A percentile compares a stretch with the other conserved stretches of the same genome.
Conservation (phyloP, 2,797 vertebrate species). For the Chloroceryle amazona region DNA sequence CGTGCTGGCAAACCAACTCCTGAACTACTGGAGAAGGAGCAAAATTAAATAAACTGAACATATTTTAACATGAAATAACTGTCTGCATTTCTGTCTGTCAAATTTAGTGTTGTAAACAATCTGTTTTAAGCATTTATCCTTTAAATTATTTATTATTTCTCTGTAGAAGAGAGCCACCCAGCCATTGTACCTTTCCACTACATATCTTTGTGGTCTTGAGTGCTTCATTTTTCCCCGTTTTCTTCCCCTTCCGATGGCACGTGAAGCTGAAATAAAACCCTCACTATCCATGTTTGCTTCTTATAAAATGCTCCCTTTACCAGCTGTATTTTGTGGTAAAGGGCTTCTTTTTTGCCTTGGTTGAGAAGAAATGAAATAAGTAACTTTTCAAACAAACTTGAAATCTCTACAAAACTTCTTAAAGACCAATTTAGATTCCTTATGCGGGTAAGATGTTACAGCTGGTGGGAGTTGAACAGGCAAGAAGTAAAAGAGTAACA, state of each 20-base stretch:
- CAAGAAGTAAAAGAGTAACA: slow-evolving; percentile 33
- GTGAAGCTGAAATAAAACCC: not conserved
- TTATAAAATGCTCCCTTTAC: not conserved
- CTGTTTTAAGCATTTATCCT: not conserved
- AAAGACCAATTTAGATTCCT: not conserved
- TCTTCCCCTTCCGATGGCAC: not conserved
- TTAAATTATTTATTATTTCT: not conserved
- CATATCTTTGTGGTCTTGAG: fast-evolving
- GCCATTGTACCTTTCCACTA: not conserved
- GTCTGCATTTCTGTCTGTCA: not conserved
- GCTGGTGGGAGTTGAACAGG: slow-evolving; percentile 25
- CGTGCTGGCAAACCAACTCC: not conserved
- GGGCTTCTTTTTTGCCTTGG: not conserved
- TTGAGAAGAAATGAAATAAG: not conserved
- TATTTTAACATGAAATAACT: not conserved
- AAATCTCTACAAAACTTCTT: not conserved
- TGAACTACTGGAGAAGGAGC: not conserved
- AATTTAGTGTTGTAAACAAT: not conserved
- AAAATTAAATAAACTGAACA: too few species aligned
- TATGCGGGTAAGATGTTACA: not conserved
- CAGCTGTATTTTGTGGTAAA: not conserved
- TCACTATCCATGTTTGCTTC: not conserved
- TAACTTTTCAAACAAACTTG: not conserved
- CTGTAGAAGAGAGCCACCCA: not conserved
- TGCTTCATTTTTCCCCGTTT: not conserved